Base-by-base conservation (phyloP, 2,113 vertebrate species). In the Phoenicopterus ruber region DNA sequence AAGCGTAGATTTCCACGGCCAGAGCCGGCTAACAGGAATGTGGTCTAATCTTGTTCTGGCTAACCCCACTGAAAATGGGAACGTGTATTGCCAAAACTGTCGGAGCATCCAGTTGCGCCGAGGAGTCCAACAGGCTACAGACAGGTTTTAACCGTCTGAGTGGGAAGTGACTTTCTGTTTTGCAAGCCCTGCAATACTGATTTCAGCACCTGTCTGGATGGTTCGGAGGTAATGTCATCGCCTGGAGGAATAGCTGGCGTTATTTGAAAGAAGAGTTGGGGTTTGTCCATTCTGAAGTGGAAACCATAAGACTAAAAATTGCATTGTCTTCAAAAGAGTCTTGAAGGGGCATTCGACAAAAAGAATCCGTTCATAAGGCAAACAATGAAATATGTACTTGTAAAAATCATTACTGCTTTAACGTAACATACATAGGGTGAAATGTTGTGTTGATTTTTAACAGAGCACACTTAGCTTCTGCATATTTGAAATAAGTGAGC, bases 141-240 rank as follows among this genome's bases (percentile, higher is more conserved):
- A 69, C 89, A 78, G 92, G 93, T 95, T 96, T 88, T 63, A 82
- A 65, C 58, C 2, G 0, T 87, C 47, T 73, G 92, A 78, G 88
- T 93, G 92, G 92, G 92, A 90, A 90, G 86, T 38, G 55, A 83
- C 50, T 96, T 73, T 65, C 24, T 96, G 82, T 97, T 94, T 88
- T 93, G 55, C 92, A 95, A 96, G 71, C 49, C 49, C 90, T 92
- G 71, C 62, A 65, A 19, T 32, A 17, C 32, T 40, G 79, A 74
- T 94, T 95, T 92, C 96, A 71, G 90, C 67, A 21, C 38, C 66
- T 62, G 58, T 77, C 88, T 90, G 82, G n/a, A 58, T 92, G 88
- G 66, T 83, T 83, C 34, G 5, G 38, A 38, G 76, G 62, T 49
- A 38, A 26, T 65, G 74, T 16, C 92, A 90, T 61, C 1, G 4